phyloP scores from a whole-genome alignment of 2,797 vertebrate genomes.

The Cirrhinus molitorella region DNA sequence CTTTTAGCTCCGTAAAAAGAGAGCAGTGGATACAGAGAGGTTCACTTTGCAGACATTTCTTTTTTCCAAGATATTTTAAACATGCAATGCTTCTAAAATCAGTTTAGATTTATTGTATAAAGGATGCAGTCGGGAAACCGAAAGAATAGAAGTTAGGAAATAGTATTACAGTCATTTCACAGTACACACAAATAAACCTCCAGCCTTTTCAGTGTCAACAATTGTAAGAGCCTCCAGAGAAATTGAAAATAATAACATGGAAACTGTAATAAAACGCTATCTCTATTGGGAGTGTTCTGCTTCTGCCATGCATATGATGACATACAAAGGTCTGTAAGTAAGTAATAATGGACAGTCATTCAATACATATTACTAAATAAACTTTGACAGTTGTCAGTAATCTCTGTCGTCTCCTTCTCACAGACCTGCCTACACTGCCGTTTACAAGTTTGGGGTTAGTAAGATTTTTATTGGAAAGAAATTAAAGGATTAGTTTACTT shows the following conservation, averaged over 20 bases:
- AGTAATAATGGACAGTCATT: background rate
- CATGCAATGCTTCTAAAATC: background rate
- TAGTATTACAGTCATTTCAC: slow-evolving; percentile 8
- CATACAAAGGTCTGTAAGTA: background rate
- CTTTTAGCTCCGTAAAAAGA: background rate
- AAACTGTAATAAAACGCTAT: background rate
- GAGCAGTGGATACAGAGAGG: background rate
- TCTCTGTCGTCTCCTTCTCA: background rate
- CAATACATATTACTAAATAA: background rate
- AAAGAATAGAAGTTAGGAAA: slow-evolving; percentile 5
- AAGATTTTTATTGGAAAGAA: no score
- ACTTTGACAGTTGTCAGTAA: background rate
- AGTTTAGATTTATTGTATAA: slow-evolving; percentile 2
- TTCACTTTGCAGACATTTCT: background rate
- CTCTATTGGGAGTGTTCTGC: background rate
- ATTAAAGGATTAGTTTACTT: background rate
- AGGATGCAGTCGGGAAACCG: background rate
- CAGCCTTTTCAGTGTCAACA: slow-evolving; percentile 8
- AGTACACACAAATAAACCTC: slow-evolving; percentile 3
- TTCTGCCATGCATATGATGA: background rate
- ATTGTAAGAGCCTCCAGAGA: background rate
- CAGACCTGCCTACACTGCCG: background rate
- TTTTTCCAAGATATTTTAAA: background rate
- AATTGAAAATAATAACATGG: slow-evolving; percentile 3
- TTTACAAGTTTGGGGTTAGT: no score